Percentiles rank a stretch among this genome's conserved stretches.
Evolutionary conservation across 2,797 vertebrate species (phyloP).

Genomic region (Syndactyla subalaris): DNA sequence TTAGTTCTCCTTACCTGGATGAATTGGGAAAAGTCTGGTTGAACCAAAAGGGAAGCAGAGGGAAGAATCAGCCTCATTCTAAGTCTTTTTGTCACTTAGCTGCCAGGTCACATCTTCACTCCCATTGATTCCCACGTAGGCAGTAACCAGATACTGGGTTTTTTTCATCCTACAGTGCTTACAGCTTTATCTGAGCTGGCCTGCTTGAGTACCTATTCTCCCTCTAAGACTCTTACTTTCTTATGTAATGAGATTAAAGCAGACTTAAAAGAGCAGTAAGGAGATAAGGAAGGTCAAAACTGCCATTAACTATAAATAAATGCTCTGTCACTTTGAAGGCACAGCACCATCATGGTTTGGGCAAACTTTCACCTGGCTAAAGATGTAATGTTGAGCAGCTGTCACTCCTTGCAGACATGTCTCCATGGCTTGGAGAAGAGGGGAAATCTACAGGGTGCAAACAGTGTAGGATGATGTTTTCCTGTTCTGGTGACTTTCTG

Average conservation of each 20-base stretch:
- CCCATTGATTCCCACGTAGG: not conserved
- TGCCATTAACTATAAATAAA: constrained; percentile 26
- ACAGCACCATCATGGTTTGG: not conserved
- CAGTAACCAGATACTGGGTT: not conserved
- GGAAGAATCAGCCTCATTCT: not conserved
- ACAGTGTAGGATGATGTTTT: not conserved
- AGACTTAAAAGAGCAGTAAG: constrained; percentile 45
- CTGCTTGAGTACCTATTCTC: constrained; percentile 7
- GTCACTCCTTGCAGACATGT: not conserved
- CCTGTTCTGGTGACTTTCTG: not conserved
- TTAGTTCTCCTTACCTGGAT: not conserved
- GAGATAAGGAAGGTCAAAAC: constrained; percentile 42
- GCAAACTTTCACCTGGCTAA: not conserved
- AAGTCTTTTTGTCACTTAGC: not conserved
- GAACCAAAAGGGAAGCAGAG: not conserved
- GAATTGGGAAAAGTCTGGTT: not conserved
- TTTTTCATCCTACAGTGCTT: not conserved
- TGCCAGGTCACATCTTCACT: constrained; percentile 14
- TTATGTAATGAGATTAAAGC: constrained; percentile 57
- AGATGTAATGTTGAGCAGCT: not conserved
- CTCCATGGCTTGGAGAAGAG: not conserved
- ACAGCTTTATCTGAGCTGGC: constrained; percentile 12
- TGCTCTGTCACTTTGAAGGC: not conserved
- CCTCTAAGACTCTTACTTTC: constrained; percentile 44
- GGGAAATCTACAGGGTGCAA: not conserved